Evolutionary conservation across 2,113 vertebrate genomes (phyloP), one percentile per base, ranked within the genome.

Genomic region (Haemorhous mexicanus): DNA sequence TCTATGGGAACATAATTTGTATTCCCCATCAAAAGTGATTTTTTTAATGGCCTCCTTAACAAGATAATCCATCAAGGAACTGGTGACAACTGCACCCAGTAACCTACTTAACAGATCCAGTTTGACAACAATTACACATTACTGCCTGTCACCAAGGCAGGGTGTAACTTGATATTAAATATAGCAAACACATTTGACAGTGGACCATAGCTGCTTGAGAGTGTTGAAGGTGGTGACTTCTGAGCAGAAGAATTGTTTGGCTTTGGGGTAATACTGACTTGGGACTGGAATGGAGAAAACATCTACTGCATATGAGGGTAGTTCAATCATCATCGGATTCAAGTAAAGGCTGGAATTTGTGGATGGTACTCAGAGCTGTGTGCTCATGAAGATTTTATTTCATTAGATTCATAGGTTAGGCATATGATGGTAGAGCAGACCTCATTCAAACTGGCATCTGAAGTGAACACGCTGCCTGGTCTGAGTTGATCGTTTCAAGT

Each of bases 61-160:
- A 78, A 95, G 93, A 86, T 78, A 94, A 91, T 83, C 58, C 80
- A 81, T 80, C 76, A 95, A 81, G 33, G 55, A 93, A 74, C 43
- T 32, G 78, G 84, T 77, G 95, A 77, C 68, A 92, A 67, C 67
- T 81, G 83, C 72, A 92, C 32, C 64, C 52, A 56, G 61, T 94
- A 94, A 93, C 94, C 93, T 90, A 92, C 73, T 93, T 94, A 88
- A 74, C 47, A 96, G 64, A 92, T 90, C 93, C 89, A 88, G 95
- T 97, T 79, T 76, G 85, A 59, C 93, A 81, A 84, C 94, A 92
- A 32, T 82, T 95, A 64, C 18, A 18, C 49, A 93, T 53, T 70
- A 76, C 32, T 33, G 35, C 53, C 20, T 55, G 62, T 44, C 92
- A 93, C 84, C 75, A 97, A 86, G 87, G 89, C 84, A 91, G 95